These are phyloP conservation scores for Pavo muticus DNA, from an alignment of 2,113 vertebrate species.

Conservation along the genomic window DNA sequence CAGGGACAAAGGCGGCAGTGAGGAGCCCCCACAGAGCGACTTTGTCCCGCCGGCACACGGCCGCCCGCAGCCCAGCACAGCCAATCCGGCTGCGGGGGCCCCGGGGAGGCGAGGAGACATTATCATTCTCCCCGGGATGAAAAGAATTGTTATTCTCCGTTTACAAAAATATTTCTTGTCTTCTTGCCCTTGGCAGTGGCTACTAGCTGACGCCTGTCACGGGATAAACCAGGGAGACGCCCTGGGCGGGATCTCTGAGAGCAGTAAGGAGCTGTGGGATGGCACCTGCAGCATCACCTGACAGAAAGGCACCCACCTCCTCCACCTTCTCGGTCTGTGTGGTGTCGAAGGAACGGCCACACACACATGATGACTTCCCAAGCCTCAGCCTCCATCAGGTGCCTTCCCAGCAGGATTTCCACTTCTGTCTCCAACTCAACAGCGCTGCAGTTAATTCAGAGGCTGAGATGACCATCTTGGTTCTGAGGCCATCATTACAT, in stretches of 20 bases:
- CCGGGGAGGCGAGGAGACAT: conserved; percentile 9
- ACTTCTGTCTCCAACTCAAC: background rate
- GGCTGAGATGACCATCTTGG: background rate
- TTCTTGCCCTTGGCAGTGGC: background rate
- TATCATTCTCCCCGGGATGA: conserved; percentile 34
- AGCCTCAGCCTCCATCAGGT: rapidly evolving
- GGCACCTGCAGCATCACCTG: rapidly evolving
- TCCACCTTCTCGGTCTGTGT: too few species aligned
- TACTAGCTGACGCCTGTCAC: background rate
- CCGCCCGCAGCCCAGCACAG: background rate
- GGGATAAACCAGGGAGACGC: background rate
- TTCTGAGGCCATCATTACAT: background rate
- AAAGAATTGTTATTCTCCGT: conserved; percentile 43
- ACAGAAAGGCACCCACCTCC: rapidly evolving
- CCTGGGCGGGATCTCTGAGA: rapidly evolving
- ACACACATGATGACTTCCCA: rapidly evolving
- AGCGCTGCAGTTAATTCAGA: background rate
- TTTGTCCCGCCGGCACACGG: conserved; percentile 28
- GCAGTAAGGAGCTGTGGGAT: rapidly evolving
- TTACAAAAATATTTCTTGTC: conserved; percentile 53
- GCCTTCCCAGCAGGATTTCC: background rate
- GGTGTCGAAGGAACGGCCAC: background rate
- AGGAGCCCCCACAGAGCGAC: conserved; percentile 35
- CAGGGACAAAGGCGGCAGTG: conserved; percentile 26
- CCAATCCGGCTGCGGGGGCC: conserved; percentile 27